Evolutionary conservation across 2,113 vertebrate species (phyloP), one percentile per base, ranked within the genome.

Genomic region (Calyptomena viridis): DNA sequence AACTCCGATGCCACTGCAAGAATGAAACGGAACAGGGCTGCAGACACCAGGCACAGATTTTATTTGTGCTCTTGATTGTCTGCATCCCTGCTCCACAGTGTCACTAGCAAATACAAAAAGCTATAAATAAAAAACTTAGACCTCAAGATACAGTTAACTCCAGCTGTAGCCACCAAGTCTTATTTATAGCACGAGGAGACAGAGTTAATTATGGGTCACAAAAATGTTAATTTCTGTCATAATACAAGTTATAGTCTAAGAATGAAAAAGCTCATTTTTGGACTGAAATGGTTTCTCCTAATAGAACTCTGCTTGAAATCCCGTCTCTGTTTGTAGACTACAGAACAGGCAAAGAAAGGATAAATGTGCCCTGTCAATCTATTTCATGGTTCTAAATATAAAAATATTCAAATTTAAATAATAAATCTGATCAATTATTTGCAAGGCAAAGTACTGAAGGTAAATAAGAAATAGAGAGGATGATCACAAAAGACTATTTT

Each of bases 171-270:
- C 81, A 40, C 87, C 87, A 89, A 42, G 64, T 33, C 64, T 87
- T 86, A 77, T 55, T 90, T 90, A 77, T 25, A 75, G 90, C 19
- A 63, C 6, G 5, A 60, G 53, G 37, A 96, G 73, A 84, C 79
- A 76, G 33, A 89, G 49, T 58, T 47, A 60, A 93, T 84, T 91
- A 53, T 46, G 73, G 68, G 69, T 50, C 78, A 78, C 87, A 90
- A 90, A 96, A 87, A 91, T 49, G 50, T 87, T 69, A 60, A 82
- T 93, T 96, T 97, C 84, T 90, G 39, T 82, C 88, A 69, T 74
- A 93, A 60, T 3, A 24, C 14, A 49, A 93, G 40, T 75, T 76
- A 44, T 13, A 46, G 23, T 53, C 42, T 24, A 30, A 90, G 81
- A 91, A 62, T 33, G 63, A 77, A 62, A 50, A 78, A 31, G 12